These are phyloP conservation scores for Lepilemur septentrionalis DNA, from an alignment of 2,797 vertebrate species.

Conservation along the genomic window DNA sequence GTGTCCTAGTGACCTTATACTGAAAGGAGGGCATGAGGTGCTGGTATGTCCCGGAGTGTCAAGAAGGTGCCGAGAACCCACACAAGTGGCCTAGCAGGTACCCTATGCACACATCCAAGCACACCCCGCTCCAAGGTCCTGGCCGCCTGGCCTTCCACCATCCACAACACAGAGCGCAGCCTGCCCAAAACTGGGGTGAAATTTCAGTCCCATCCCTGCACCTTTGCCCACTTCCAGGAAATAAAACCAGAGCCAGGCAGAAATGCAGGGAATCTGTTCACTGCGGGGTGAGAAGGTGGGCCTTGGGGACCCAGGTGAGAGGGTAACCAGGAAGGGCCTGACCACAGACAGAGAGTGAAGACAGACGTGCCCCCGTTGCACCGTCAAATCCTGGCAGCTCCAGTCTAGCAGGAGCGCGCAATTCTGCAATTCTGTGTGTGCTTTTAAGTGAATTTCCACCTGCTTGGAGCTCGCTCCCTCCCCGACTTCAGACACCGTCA, in stretches of 20 bases:
- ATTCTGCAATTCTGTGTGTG: background rate
- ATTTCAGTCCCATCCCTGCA: background rate
- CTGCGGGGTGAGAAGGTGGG: background rate
- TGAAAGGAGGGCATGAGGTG: background rate
- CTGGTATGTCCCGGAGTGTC: background rate
- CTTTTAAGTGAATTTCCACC: background rate
- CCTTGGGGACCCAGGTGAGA: background rate
- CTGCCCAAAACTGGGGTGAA: background rate
- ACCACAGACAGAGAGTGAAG: background rate
- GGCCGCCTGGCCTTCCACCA: background rate
- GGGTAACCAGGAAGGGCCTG: background rate
- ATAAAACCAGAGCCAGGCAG: background rate
- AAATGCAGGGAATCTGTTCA: background rate
- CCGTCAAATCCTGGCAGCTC: background rate
- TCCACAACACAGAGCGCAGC: background rate
- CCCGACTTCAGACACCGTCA: background rate
- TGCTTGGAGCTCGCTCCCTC: background rate
- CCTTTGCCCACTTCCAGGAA: background rate
- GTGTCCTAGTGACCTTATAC: background rate
- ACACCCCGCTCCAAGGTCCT: accelerated
- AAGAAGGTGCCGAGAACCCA: background rate
- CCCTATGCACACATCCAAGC: background rate
- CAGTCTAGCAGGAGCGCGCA: background rate
- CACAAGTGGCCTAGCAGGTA: background rate
- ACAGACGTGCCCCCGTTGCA: background rate